Percentiles rank a stretch among this genome's conserved stretches.
Evolutionary conservation across 1,140 invertebrate species (phyloP).

Genomic region (Papilio glaucus): DNA sequence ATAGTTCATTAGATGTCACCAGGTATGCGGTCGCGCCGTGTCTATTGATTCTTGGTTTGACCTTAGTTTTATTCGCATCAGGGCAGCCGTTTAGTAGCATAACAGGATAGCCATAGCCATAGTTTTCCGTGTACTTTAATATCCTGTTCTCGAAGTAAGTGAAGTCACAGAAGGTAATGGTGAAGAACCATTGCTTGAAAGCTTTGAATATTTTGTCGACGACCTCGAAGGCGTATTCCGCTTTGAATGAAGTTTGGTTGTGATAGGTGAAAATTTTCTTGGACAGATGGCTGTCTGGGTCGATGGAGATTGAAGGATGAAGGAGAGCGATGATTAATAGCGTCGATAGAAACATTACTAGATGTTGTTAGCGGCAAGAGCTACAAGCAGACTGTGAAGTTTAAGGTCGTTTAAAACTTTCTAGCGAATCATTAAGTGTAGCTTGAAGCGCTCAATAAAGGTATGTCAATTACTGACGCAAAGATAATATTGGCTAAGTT

Average conservation of each 20-base stretch:
- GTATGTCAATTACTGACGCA: slow-evolving; percentile 54
- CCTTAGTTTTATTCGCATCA: slow-evolving; percentile 56
- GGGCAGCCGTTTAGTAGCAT: slow-evolving; percentile 72
- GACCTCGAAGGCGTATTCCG: slow-evolving; percentile 63
- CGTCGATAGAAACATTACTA: slow-evolving; percentile 55
- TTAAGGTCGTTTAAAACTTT: slow-evolving; percentile 52
- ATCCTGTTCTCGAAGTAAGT: slow-evolving; percentile 77
- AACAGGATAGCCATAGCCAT: slow-evolving; percentile 67
- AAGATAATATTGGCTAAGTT: slow-evolving; percentile 48
- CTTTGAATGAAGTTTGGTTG: slow-evolving; percentile 59
- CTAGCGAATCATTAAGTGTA: slow-evolving; percentile 26
- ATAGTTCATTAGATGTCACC: slow-evolving; percentile 64
- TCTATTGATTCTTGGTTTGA: slow-evolving; percentile 66
- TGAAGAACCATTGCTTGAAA: slow-evolving; percentile 75
- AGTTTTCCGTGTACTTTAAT: slow-evolving; percentile 72
- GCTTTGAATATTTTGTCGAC: slow-evolving; percentile 74
- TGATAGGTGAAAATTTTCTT: slow-evolving; percentile 65
- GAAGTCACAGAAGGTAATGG: slow-evolving; percentile 74
- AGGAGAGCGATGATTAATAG: slow-evolving; percentile 45
- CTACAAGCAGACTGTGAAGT: slow-evolving; percentile 51
- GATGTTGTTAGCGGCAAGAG: slow-evolving; percentile 41
- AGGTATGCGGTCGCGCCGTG: slow-evolving; percentile 74
- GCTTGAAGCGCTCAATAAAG: slow-evolving; percentile 47
- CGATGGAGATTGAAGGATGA: slow-evolving; percentile 42
- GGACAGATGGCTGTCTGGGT: slow-evolving; percentile 47